Base-by-base conservation (phyloP, 2,888 invertebrate genomes). In the Cylloceria caligata region DNA sequence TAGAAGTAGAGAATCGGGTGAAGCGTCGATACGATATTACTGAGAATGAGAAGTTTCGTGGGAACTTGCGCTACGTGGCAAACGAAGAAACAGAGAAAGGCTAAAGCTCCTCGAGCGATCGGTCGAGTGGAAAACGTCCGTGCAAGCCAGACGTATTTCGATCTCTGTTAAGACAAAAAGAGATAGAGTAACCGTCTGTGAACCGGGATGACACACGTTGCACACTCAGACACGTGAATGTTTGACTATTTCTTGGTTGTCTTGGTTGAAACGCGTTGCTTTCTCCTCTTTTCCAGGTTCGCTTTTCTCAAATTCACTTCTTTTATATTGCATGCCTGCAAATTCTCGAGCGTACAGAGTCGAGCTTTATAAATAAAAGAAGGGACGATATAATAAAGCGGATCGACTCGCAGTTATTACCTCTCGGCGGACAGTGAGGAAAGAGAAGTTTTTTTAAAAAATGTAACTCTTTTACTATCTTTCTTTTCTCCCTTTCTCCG, bases 81-180 rank as follows among this genome's bases (percentile, higher is more conserved):
- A 45, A 45, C 45, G n/a, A n/a, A 45, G 45, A 45, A 16, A 45
- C n/a, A 45, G 49, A 24, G 11, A 62, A 30, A 42, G 11, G 47
- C 11, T n/a, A 36, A 36, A 34, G 71, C 30, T 62, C 47, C 62
- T 39, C 19, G 36, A 62, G 49, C 62, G 72, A 36, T 73, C 62
- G 34, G 19, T 47, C 72, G 62, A 73, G 73, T 64, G 73, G 73
- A 52, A 73, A 73, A 62, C 16, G 62, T 73, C 49, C 49, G 21
- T 64, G 49, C 36, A 52, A 49, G 24, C 27, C 52, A 64, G 73
- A 73, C 73, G 36, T n/a, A n/a, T n/a, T n/a, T n/a, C n/a, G n/a
- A n/a, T 73, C 64, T 64, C 64, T 16, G 39, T 1, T 11, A 21
- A 2, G 9, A 36, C n/a, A 36, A 7, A 36, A 34, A 34, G n/a